phyloP scores from a whole-genome alignment of 92 coral and sea anemone species.

The Heliopora coerulea region DNA sequence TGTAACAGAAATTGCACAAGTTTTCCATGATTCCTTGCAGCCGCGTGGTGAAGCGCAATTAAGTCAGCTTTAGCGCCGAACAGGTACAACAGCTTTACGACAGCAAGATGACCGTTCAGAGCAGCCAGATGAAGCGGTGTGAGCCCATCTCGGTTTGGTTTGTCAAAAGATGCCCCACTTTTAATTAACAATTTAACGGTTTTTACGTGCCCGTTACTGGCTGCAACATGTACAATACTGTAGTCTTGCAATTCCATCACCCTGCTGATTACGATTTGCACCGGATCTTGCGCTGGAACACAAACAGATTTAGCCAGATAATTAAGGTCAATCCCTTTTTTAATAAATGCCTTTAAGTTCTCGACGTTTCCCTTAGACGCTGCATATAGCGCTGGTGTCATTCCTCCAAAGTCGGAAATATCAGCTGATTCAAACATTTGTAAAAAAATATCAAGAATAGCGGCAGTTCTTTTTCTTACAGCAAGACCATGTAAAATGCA shows the following conservation, averaged over 20 bases:
- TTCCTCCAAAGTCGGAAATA: slow-evolving; percentile 44
- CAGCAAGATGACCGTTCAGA: slow-evolving; percentile 50
- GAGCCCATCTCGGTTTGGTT: slow-evolving; percentile 30
- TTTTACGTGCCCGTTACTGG: slow-evolving; percentile 49
- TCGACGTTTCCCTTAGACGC: slow-evolving; percentile 57
- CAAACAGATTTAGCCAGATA: slow-evolving; percentile 5
- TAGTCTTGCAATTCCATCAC: slow-evolving; percentile 49
- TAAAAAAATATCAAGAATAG: slow-evolving; percentile 43
- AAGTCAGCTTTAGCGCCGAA: slow-evolving; percentile 56
- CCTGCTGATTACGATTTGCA: neutral
- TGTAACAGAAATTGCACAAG: slow-evolving; percentile 52
- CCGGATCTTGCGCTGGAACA: slow-evolving; percentile 12
- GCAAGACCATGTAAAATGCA: slow-evolving; percentile 58
- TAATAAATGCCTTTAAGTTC: slow-evolving; percentile 48
- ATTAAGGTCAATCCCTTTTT: slow-evolving; percentile 54
- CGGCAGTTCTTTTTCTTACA: slow-evolving; percentile 39
- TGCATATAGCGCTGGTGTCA: slow-evolving; percentile 71
- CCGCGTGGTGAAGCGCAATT: slow-evolving; percentile 68
- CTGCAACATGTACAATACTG: slow-evolving; percentile 61
- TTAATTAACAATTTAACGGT: slow-evolving; percentile 50
- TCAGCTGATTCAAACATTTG: slow-evolving; percentile 51
- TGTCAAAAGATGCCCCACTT: slow-evolving; percentile 24
- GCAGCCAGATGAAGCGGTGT: slow-evolving; percentile 63
- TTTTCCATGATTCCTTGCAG: slow-evolving; percentile 50
- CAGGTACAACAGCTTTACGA: slow-evolving; percentile 48